Conservation (phyloP, 1,140 invertebrate species). For the Brachionus koreanus region DNA sequence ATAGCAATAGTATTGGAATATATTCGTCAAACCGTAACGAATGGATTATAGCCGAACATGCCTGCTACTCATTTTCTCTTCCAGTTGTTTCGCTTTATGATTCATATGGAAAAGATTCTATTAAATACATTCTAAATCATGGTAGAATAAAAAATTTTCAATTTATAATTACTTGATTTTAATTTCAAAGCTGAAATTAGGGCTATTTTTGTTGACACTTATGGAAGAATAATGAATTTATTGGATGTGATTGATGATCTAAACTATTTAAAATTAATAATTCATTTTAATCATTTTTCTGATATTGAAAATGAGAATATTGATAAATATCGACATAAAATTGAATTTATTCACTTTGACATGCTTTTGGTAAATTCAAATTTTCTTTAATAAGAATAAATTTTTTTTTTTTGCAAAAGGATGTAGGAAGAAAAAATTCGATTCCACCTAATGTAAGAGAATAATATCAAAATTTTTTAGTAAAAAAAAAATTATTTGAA, state of each 20-base stretch:
- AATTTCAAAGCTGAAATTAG: conserved; percentile 17
- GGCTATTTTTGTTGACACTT: conserved; percentile 40
- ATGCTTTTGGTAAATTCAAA: background rate
- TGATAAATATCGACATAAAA: background rate
- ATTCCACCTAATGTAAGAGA: conserved; percentile 5
- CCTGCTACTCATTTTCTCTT: conserved; percentile 26
- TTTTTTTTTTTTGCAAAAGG: background rate
- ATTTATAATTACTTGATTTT: background rate
- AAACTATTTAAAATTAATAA: background rate
- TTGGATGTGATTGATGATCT: background rate
- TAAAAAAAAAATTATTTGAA: background rate
- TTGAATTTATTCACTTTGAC: conserved; percentile 14
- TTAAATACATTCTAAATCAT: conserved; percentile 39
- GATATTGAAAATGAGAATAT: background rate
- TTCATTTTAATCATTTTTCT: conserved; percentile 39
- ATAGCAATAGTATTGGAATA: conserved; percentile 19
- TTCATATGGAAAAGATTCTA: conserved; percentile 40
- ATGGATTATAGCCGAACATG: conserved; percentile 42
- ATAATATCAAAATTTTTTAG: background rate
- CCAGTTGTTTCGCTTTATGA: conserved; percentile 33
- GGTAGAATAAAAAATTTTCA: background rate
- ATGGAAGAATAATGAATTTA: background rate
- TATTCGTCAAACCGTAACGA: conserved; percentile 36
- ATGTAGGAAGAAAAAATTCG: conserved; percentile 1
- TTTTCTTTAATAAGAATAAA: background rate